phyloP scores from a whole-genome alignment of 92 coral and sea anemone species.

The Epizoanthus stellaris region DNA sequence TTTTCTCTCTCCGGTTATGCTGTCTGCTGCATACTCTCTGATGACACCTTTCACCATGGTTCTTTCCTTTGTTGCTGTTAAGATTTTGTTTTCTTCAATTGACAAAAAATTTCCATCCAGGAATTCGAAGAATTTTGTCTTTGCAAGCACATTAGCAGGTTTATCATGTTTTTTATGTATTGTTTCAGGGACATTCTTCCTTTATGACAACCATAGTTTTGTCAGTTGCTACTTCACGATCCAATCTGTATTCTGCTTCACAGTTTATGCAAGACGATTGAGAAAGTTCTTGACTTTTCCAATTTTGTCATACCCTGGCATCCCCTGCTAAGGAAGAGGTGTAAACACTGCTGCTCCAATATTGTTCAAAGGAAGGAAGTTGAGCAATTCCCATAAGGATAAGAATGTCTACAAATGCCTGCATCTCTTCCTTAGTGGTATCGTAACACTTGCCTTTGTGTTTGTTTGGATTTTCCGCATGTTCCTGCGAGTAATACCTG shows the following conservation, averaged over 20 bases:
- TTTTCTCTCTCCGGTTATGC: too few relatives aligned
- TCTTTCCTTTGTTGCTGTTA: too few relatives aligned
- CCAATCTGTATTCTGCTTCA: conserved; percentile 19
- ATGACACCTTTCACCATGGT: too few relatives aligned
- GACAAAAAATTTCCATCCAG: too few relatives aligned
- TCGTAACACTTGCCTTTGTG: conserved; percentile 18
- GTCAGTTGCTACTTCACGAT: conserved; percentile 45
- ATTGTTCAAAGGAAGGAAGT: conserved; percentile 17
- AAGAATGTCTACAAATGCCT: conserved; percentile 22
- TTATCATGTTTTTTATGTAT: conserved; percentile 43
- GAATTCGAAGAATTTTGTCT: too few relatives aligned
- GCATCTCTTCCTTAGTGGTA: conserved; percentile 11
- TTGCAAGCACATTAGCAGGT: too few relatives aligned
- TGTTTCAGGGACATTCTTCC: conserved; percentile 53
- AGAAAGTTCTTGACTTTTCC: conserved; percentile 2
- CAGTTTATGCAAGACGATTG: neutral
- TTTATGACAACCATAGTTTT: conserved; percentile 71
- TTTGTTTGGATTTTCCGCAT: neutral
- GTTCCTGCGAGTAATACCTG: conserved; percentile 51
- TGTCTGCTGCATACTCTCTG: too few relatives aligned
- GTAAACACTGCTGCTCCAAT: neutral
- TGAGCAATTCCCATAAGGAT: conserved; percentile 2
- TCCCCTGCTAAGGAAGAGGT: conserved; percentile 6
- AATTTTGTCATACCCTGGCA: conserved; percentile 21
- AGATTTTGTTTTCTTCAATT: too few relatives aligned